Percentiles rank a stretch among this genome's conserved stretches.
Evolutionary conservation across 2,797 vertebrate species (phyloP).

Genomic region (Mastacembelus armatus): DNA sequence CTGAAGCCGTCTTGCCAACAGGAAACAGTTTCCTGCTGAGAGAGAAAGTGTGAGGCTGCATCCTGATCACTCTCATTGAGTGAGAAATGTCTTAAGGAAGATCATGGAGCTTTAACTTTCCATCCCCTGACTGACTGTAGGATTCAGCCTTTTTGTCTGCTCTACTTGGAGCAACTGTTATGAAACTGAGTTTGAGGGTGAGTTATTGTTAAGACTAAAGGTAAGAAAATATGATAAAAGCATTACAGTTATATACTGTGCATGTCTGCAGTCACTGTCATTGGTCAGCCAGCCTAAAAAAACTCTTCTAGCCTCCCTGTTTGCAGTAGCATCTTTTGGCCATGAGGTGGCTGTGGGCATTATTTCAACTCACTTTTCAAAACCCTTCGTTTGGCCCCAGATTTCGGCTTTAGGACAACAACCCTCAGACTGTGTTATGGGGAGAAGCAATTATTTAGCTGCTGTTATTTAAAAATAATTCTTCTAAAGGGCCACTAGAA

Average conservation of each 20-base stretch:
- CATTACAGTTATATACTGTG: no score
- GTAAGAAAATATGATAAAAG: no score
- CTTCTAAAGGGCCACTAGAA: no score
- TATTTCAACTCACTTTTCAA: neutral
- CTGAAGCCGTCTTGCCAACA: constrained; percentile 19
- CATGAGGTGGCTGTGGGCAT: neutral
- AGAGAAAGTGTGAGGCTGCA: constrained; percentile 36
- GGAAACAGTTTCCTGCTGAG: constrained; percentile 32
- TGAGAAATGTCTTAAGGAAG: constrained; percentile 4
- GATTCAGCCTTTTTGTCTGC: no score
- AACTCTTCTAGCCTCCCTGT: neutral
- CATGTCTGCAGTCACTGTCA: neutral
- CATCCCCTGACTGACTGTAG: neutral
- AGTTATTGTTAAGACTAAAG: neutral
- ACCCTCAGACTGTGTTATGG: no score
- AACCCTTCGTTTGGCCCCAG: neutral
- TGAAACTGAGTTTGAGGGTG: neutral
- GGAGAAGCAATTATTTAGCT: neutral
- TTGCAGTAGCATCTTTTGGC: neutral
- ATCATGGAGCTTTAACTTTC: neutral
- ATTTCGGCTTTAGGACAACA: neutral
- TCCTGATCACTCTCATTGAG: constrained; percentile 11
- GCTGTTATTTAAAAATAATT: no score
- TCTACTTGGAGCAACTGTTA: neutral
- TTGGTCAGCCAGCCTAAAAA: neutral